A percentile compares a stretch with the other conserved stretches of the same genome.
Evolutionary conservation across 2,888 invertebrate species (phyloP).

Genomic region (Drosophila fungiperda): DNA sequence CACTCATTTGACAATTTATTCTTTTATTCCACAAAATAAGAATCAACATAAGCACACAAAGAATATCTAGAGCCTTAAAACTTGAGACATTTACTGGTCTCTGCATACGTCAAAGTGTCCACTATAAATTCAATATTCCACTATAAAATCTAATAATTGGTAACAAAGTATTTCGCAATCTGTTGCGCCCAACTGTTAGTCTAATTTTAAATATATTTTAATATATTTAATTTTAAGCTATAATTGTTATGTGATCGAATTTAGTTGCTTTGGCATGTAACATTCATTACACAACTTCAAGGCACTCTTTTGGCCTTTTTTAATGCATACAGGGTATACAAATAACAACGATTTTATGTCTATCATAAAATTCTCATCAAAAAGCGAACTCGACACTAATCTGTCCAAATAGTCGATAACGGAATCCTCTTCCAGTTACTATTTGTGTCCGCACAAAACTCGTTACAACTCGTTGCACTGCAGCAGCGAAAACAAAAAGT

Average conservation of each 20-base stretch:
- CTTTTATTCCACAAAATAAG: too few relatives aligned
- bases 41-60: too few relatives aligned
- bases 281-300: not conserved
- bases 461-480: conserved; percentile 39
- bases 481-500: conserved; percentile 15
- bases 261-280: not conserved
- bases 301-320: not conserved
- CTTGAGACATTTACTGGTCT: too few relatives aligned
- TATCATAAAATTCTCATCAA: conserved; percentile 45
- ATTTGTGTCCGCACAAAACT: conserved; percentile 14
- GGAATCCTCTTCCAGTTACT: conserved; percentile 25
- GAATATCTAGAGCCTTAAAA: too few relatives aligned
- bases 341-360: conserved; percentile 8
- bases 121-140: too few relatives aligned
- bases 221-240: too few relatives aligned
- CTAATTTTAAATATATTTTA: too few relatives aligned
- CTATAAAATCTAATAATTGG: not conserved
- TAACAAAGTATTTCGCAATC: not conserved
- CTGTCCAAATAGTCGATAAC: conserved; percentile 48
- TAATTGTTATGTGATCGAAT: not conserved
- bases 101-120: too few relatives aligned
- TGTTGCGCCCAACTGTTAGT: not conserved
- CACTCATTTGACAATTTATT: not conserved
- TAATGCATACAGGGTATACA: not conserved
- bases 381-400: conserved; percentile 64